Conservation (phyloP, 2,113 vertebrate genomes). For the Brachypodius melanocephalos region DNA sequence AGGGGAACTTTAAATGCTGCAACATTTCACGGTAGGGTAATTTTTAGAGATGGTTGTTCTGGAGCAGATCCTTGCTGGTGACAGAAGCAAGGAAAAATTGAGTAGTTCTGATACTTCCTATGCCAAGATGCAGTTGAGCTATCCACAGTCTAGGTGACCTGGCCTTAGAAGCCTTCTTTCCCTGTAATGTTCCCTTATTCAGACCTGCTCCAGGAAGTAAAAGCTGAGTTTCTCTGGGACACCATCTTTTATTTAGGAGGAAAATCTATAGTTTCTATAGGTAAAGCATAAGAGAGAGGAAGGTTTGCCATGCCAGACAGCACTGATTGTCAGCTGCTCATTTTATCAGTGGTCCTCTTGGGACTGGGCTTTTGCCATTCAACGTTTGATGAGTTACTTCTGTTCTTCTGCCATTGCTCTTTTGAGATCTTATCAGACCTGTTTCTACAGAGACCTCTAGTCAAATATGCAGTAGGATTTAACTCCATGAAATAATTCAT, state of each 20-base stretch:
- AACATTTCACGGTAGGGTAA: neutral
- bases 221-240: neutral
- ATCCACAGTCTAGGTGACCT: neutral
- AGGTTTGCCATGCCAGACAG: neutral
- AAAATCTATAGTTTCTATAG: neutral
- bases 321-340: neutral
- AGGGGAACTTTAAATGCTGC: neutral
- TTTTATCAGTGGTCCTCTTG: neutral
- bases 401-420: neutral
- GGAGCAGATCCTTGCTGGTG: neutral
- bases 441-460: neutral
- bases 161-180: neutral
- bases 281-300: neutral
- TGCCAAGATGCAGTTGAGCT: neutral
- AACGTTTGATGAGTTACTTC: neutral
- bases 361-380: neutral
- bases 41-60: conserved; percentile 9
- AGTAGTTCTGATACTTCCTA: neutral
- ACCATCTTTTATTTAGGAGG: neutral
- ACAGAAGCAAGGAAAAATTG: neutral
- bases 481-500: neutral
- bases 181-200: neutral
- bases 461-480: neutral
- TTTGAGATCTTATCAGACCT: neutral
- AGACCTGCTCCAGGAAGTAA: neutral